phyloP scores from a whole-genome alignment of 2,113 vertebrate species.

The Anarhynchus alexandrinus region DNA sequence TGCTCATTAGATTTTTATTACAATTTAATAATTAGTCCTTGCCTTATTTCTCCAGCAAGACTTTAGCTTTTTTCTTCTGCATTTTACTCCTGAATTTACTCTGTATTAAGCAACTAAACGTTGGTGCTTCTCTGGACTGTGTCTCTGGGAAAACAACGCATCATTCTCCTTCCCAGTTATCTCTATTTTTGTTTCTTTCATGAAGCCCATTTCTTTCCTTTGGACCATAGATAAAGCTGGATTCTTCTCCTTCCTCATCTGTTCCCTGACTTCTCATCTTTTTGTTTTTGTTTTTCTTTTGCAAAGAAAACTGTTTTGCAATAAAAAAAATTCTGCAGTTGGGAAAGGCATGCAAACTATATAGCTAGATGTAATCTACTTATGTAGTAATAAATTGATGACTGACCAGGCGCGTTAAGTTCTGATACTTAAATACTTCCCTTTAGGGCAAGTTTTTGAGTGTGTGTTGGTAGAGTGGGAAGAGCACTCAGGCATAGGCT shows the following conservation, averaged over 20 bases:
- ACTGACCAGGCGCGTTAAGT: neutral
- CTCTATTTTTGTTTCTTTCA: neutral
- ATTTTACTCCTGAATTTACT: neutral
- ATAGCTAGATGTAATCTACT: neutral
- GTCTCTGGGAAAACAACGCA: neutral
- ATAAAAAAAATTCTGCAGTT: neutral
- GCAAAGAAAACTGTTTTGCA: neutral
- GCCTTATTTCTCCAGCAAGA: neutral
- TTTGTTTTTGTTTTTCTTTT: neutral
- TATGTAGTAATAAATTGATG: neutral
- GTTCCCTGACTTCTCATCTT: neutral
- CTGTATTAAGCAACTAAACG: neutral
- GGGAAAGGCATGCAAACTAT: neutral
- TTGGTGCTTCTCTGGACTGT: neutral
- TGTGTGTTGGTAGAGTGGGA: neutral
- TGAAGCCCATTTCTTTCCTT: neutral
- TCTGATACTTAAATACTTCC: neutral
- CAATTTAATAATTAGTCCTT: neutral
- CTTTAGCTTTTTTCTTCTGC: neutral
- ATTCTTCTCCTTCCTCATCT: neutral
- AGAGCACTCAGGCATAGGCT: fast-evolving
- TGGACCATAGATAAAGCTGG: neutral
- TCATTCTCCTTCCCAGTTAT: neutral
- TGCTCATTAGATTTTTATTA: neutral
- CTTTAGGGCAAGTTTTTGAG: neutral